Conservation (phyloP, 2,113 vertebrate genomes). For the Hippocampus abdominalis region DNA sequence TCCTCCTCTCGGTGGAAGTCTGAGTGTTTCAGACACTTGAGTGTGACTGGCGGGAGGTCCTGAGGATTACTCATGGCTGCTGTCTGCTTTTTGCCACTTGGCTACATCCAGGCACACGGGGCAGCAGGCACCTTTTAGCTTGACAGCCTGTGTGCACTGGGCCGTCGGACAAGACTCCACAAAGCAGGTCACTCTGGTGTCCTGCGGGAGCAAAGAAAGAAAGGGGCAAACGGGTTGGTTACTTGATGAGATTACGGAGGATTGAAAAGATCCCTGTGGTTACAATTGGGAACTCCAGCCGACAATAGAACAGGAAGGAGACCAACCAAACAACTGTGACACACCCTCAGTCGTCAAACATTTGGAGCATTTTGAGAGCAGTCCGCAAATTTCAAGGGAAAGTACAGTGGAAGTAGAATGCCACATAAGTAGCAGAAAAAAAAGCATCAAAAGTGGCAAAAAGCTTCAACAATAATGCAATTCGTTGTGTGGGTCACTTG, state of each 20-base stretch:
- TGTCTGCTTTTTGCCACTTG: conserved; percentile 19
- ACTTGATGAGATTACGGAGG: conserved; percentile 10
- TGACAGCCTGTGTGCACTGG: conserved; percentile 75
- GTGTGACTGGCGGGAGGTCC: conserved; percentile 35
- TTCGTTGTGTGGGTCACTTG: no score
- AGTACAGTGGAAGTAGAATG: no score
- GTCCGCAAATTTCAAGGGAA: no score
- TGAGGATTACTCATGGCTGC: conserved; percentile 54
- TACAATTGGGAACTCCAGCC: background rate
- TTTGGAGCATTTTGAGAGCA: no score
- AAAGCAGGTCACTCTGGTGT: conserved; percentile 89
- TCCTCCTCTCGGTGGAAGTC: conserved; percentile 42
- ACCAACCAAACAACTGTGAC: background rate
- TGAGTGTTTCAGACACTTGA: conserved; percentile 36
- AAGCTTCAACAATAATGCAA: no score
- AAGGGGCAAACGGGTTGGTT: conserved; percentile 3
- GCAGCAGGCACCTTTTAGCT: conserved; percentile 82
- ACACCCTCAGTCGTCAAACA: background rate
- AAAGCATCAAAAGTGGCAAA: no score
- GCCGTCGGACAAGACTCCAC: conserved; percentile 80
- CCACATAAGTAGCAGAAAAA: no score
- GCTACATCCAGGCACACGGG: conserved; percentile 73
- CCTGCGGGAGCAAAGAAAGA: conserved; percentile 58
- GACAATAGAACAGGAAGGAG: background rate
- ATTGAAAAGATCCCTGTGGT: conserved; percentile 3